Evolutionary conservation across 2,888 invertebrate species (phyloP).

Genomic region (Lasioglossum figueresi): DNA sequence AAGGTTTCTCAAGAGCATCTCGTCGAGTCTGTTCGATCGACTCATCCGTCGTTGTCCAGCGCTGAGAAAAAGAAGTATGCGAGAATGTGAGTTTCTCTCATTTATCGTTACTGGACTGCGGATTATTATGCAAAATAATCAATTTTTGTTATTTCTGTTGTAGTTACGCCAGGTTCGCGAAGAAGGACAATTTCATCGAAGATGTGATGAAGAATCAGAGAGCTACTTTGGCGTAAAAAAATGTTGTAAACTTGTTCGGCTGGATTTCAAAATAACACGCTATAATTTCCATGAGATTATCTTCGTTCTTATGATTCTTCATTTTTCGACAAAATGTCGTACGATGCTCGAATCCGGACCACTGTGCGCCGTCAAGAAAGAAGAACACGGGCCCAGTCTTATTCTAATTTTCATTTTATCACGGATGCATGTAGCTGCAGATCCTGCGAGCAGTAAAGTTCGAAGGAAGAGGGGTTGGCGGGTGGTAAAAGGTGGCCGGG

Average conservation of each 20-base stretch:
- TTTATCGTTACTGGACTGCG: not conserved
- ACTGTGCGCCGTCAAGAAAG: not conserved
- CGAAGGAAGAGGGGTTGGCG: slow-evolving; percentile 5
- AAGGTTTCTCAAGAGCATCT: slow-evolving; percentile 87
- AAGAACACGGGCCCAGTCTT: not conserved
- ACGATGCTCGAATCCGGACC: no score
- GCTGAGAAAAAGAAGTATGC: slow-evolving; percentile 90
- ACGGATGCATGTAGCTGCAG: slow-evolving; percentile 1
- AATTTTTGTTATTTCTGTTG: slow-evolving; percentile 53
- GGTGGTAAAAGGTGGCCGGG: not conserved
- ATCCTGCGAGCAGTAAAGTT: slow-evolving; percentile 10
- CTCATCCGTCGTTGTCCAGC: slow-evolving; percentile 90
- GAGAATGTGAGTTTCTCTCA: slow-evolving; percentile 87
- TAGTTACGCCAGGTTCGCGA: slow-evolving; percentile 88
- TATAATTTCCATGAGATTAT: no score
- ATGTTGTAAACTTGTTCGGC: no score
- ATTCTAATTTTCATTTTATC: slow-evolving; percentile 44
- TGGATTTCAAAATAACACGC: no score
- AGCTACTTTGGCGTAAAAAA: slow-evolving; percentile 85
- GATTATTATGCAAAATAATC: not conserved
- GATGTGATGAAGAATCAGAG: slow-evolving; percentile 85
- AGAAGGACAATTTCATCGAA: slow-evolving; percentile 85
- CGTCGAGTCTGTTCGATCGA: slow-evolving; percentile 87
- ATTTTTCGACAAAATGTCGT: no score
- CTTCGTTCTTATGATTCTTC: no score